Evolutionary conservation across 2,797 vertebrate genomes (phyloP).

Genomic region (Danio tinwini): DNA sequence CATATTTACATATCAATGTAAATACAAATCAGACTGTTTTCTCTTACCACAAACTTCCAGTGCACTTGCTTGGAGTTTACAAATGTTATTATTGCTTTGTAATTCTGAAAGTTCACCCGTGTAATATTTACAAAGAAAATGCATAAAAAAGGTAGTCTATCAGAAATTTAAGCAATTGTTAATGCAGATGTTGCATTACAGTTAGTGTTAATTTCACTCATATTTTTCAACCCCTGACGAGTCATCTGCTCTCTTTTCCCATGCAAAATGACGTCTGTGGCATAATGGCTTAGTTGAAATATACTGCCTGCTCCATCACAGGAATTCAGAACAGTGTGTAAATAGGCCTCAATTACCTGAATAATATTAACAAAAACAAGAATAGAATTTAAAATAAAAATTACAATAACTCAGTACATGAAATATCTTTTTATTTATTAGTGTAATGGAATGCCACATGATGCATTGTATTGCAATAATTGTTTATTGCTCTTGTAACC

Average conservation of each 20-base stretch:
- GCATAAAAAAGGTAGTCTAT: no score
- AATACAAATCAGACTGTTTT: not conserved
- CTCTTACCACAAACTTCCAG: conserved; percentile 47
- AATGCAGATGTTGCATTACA: no score
- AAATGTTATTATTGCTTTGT: conserved; percentile 43
- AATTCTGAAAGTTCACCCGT: conserved; percentile 43
- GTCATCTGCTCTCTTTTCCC: no score
- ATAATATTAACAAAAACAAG: no score
- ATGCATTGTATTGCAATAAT: not conserved
- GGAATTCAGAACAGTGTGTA: not conserved
- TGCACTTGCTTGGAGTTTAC: conserved; percentile 32
- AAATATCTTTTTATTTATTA: no score
- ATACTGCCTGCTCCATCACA: not conserved
- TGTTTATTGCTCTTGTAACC: not conserved
- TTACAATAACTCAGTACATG: no score
- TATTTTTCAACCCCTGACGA: no score
- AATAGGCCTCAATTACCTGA: not conserved
- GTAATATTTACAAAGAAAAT: not conserved
- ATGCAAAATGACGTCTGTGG: not conserved
- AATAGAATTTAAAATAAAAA: no score
- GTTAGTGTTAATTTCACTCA: no score
- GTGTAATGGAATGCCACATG: no score
- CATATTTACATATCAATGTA: not conserved
- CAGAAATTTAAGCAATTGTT: no score
- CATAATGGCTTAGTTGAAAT: not conserved